phyloP scores from a whole-genome alignment of 2,888 invertebrate genomes.

The Thera britannica region DNA sequence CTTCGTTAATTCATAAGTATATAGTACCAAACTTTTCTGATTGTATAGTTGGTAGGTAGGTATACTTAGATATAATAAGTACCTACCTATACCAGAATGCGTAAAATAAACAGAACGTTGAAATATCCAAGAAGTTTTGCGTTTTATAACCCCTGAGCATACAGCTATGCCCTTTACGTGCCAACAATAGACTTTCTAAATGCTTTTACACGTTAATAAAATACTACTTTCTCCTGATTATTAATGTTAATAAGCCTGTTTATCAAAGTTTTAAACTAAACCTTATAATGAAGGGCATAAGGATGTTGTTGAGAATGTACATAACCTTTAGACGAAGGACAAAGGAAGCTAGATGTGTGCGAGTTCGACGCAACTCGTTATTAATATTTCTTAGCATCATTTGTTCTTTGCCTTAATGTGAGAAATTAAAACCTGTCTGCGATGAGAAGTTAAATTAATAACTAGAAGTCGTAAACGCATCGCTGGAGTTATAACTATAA shows the following conservation, averaged over 20 bases:
- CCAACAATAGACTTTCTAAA: slow-evolving; percentile 49
- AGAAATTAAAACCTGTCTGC: slow-evolving; percentile 37
- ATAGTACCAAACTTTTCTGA: too few species aligned
- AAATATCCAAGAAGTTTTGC: slow-evolving; percentile 2
- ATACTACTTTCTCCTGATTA: slow-evolving; percentile 74
- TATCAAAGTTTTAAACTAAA: slow-evolving; percentile 27
- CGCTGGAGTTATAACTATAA: slow-evolving; percentile 3
- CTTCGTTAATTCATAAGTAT: too few species aligned
- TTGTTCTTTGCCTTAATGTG: slow-evolving; percentile 33
- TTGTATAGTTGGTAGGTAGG: too few species aligned
- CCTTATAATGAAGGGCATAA: slow-evolving; percentile 23
- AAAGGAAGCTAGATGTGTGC: slow-evolving; percentile 31
- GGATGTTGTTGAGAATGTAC: slow-evolving; percentile 6
- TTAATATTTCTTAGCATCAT: slow-evolving; percentile 37
- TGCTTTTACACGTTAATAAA: slow-evolving; percentile 56
- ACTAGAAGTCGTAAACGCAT: slow-evolving; percentile 22
- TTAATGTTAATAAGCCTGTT: slow-evolving; percentile 34
- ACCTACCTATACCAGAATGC: too few species aligned
- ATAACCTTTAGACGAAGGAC: slow-evolving; percentile 39
- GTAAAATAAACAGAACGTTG: not conserved
- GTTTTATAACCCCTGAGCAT: slow-evolving; percentile 3
- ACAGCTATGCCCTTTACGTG: slow-evolving; percentile 68
- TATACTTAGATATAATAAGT: too few species aligned
- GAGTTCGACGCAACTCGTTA: slow-evolving; percentile 29
- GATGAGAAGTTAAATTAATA: slow-evolving; percentile 27